These are phyloP conservation scores for Kryptopterus vitreolus DNA, from an alignment of 2,797 vertebrate species.

Conservation along the genomic window DNA sequence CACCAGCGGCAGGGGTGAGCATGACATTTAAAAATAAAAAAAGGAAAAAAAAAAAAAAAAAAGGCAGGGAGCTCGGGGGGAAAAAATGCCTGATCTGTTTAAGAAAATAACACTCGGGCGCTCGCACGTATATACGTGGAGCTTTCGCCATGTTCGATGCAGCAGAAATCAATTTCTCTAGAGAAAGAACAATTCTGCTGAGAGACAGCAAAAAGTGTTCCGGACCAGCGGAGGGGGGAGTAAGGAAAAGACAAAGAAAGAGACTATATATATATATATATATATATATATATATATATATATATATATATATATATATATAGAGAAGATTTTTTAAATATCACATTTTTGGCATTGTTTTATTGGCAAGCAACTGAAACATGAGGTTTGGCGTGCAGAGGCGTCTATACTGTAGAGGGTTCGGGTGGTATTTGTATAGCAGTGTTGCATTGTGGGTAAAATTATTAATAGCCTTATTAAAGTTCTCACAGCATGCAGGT, in stretches of 20 bases:
- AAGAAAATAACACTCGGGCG: constrained; percentile 15
- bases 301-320: not conserved
- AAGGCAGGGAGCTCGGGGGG: too few relatives aligned
- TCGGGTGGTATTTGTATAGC: not conserved
- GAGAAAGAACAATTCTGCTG: constrained; percentile 40
- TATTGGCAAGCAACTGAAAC: not conserved
- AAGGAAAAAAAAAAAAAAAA: constrained; percentile 66
- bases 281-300: not conserved
- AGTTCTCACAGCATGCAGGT: not conserved
- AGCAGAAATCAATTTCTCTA: constrained; percentile 70
- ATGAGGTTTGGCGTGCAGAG: not conserved
- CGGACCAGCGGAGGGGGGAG: not conserved
- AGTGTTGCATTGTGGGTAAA: constrained; percentile 5
- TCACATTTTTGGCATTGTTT: not conserved
- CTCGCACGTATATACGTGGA: not conserved
- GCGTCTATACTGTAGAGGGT: not conserved
- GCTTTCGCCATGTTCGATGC: constrained; percentile 49
- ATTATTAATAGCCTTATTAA: not conserved
- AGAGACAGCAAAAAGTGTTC: constrained; percentile 27
- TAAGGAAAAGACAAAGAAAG: constrained; percentile 17
- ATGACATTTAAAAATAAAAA: constrained; percentile 77
- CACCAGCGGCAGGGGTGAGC: constrained; percentile 64
- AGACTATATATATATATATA: not conserved
- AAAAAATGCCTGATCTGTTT: constrained; percentile 57
- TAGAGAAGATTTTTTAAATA: not conserved